Conservation (phyloP, 2,797 vertebrate species). For the Myiotriccus ornatus region DNA sequence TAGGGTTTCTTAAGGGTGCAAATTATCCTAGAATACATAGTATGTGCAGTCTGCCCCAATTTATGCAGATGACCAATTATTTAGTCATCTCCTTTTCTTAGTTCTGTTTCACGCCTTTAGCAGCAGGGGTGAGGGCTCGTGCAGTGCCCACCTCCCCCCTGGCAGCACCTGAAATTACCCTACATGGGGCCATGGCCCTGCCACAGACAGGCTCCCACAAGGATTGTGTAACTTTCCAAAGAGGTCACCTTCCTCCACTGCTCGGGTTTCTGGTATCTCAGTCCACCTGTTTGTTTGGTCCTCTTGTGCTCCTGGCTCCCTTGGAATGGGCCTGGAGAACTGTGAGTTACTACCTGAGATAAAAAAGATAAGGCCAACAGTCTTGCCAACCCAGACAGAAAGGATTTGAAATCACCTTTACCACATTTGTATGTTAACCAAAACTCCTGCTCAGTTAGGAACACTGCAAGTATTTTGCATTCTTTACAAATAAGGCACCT, state of each 20-base stretch:
- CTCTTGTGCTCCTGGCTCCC: neutral
- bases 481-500: conserved; percentile 47
- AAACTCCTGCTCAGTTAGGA: conserved; percentile 17
- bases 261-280: neutral
- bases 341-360: neutral
- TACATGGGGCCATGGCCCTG: fast-evolving
- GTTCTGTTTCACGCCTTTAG: neutral
- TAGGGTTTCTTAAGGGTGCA: neutral
- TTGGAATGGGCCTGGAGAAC: neutral
- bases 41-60: neutral
- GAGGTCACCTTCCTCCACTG: neutral
- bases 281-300: neutral
- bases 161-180: neutral
- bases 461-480: conserved; percentile 22
- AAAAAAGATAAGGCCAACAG: neutral
- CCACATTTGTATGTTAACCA: neutral
- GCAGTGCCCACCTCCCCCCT: neutral
- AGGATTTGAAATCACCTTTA: neutral
- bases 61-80: neutral
- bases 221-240: neutral
- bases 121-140: neutral
- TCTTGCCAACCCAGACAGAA: neutral
- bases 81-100: neutral
- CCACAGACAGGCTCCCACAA: neutral
- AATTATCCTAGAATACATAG: neutral